Percentiles rank a stretch among this genome's conserved stretches.
phyloP scores from a whole-genome alignment of 1,140 invertebrate genomes.

The Calycopis cecrops region DNA sequence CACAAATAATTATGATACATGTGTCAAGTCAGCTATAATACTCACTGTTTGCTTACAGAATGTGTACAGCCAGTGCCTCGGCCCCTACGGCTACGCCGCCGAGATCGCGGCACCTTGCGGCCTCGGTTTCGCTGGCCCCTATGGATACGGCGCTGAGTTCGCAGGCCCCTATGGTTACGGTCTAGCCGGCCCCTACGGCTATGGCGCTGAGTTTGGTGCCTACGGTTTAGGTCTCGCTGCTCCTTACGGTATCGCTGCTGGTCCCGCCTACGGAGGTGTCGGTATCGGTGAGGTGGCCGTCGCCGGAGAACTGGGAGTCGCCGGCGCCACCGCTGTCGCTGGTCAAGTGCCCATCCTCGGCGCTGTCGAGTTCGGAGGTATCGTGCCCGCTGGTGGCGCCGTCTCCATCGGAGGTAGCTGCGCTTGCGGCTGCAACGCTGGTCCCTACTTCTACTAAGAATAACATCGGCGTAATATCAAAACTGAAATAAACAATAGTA shows the following conservation, averaged over 20 bases:
- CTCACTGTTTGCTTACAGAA: neutral
- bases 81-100: neutral
- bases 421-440: too few species aligned
- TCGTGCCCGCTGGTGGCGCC: constrained; percentile 9
- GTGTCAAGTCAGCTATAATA: too few species aligned
- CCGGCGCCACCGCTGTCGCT: too few species aligned
- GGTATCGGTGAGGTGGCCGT: neutral
- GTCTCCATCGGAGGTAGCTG: neutral
- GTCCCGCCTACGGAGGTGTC: constrained; percentile 12
- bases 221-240: neutral
- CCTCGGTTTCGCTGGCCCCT: neutral
- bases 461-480: too few species aligned
- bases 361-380: constrained; percentile 19
- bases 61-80: constrained; percentile 11
- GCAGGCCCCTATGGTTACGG: too few species aligned
- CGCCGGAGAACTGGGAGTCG: too few species aligned
- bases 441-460: too few species aligned
- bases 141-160: neutral
- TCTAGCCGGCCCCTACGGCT: neutral
- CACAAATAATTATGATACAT: too few species aligned
- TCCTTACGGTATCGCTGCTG: constrained; percentile 20
- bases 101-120: neutral
- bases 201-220: neutral
- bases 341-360: too few species aligned
- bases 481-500: too few species aligned